Evolutionary conservation across 2,888 invertebrate genomes (phyloP), one percentile per base, ranked within the genome.

Genomic region (Nemoura dubitans): DNA sequence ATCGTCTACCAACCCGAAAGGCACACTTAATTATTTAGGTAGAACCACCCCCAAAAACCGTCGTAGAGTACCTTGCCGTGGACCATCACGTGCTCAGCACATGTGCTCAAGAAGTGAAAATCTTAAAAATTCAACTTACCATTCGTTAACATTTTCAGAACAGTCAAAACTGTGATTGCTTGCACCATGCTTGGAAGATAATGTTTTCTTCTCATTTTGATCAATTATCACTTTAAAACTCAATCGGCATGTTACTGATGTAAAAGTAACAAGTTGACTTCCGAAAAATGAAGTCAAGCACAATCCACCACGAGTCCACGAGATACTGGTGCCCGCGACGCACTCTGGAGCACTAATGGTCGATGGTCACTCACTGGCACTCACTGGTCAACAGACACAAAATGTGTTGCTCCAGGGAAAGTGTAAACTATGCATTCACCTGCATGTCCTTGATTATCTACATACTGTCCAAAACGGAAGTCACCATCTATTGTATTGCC

Each of bases 111-210:
- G 10, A 14, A 14, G 26, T 78, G 25, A 36, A 26, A 78, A 28
- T 78, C 28, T 28, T 36, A 78, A 78, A 5, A 27, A 26, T 10
- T 26, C 28, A 5, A 90, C 92, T 92, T 93, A 96, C 96, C 96
- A 92, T 96, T 96, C 88, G 96, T 95, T 91, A 95, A 93, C 95
- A 96, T 96, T 90, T 96, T 95, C 90, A 96, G 93, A 92, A 96
- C 96, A 90, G 96, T 96, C 90, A 96, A 94, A 91, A 96, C 95
- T 91, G 96, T 96, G 91, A 96, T 96, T 93, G 96, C 95, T 94
- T 96, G 96, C 94, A 96, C 96, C 95, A 96, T 96, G 90, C 92
- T 94, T 92, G 93, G 93, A 89, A 93, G 90, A 91, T 92, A 92
- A 90, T 92, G 92, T 90, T 92, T 92, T 91, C 92, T 94, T 93